Base-by-base conservation (phyloP, 2,797 vertebrate genomes). In the Halcyon smyrnensis region DNA sequence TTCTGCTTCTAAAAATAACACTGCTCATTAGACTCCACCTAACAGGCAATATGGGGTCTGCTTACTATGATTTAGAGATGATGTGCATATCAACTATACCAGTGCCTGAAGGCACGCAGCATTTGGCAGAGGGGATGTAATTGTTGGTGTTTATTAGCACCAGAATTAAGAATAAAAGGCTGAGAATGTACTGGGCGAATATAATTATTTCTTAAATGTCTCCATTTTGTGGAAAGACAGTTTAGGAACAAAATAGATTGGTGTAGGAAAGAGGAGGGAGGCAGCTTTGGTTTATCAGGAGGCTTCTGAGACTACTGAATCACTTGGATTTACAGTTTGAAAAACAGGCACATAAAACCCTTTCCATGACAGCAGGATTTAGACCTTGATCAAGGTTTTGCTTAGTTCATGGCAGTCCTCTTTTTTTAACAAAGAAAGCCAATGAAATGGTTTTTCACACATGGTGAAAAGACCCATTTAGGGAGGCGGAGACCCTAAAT, bases 1-100 rank as follows among this genome's bases (percentile, higher is more conserved):
- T 96, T 95, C 84, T 91, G 76, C 68, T 94, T 93, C 95, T 98
- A 97, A 97, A 96, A 96, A 93, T 90, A 80, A 43, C 65, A 64
- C 78, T 96, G 83, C 91, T 93, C 93, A 83, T 93, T 84, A 87
- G 83, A 83, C 84, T 96, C 92, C 81, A 97, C 93, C 88, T 97
- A 95, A 73, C 94, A 94, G 87, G 82, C 84, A 92, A 57, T 43
- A 54, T 60, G 48, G 18, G 16, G 53, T 70, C 91, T 87, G 81
- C 85, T 90, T 73, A 85, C 63, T 53, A 24, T 76, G 78, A 93
- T 74, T 82, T 79, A 86, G 83, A 93, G 76, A 71, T 0, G 2
- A 64, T n/a, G 43, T 69, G 76, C 81, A 89, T 87, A 74, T 69
- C 87, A 95, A 94, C 64, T 68, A 74, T 15, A 83, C n/a, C 48